Base-by-base conservation (phyloP, 2,888 invertebrate genomes). In the Drosophila cognata region DNA sequence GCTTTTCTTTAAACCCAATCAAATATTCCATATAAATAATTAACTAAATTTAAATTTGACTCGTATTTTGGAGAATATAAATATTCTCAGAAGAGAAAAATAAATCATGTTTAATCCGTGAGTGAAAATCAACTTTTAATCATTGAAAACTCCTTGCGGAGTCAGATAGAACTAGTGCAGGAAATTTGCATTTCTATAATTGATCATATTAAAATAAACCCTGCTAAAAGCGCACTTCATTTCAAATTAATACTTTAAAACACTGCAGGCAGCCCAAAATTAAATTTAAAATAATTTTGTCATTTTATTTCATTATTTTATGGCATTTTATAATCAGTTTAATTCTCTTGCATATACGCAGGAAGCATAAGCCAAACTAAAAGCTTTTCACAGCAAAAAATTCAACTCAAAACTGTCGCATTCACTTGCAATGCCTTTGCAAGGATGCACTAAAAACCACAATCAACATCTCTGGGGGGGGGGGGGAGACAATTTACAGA, bases 291-390 rank as follows among this genome's bases (percentile, higher is more conserved):
- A 31, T 35, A 21, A 68, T 21, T 13, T n/a, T 28, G 29, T 21
- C 10, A 56, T 7, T 29, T 35, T 7, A n/a, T 18, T 41, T 41
- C 4, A 10, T 21, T 33, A 41, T 29, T 50, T 31, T 41, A 2
- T 21, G 18, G 6, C 25, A 25, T 38, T 61, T 50, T 31, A 18
- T 8, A 38, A 55, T n/a, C 28, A 41, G 43, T 35, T 62, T 25
- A 64, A 38, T 61, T 53, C 2, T 29, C 38, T 57, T 46, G 28
- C 29, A 65, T 33, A 21, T 53, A 56, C 43, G 56, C 35, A 59
- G 50, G 28, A 50, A 68, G 28, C 36, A 51, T 77, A 69, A 73
- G 60, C 72, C 57, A 66, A 60, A 46, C 31, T 65, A 11, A 67
- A 73, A 55, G 43, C 59, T 48, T 52, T 77, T 65, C 31, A 43